Evolutionary conservation across 2,888 invertebrate species (phyloP).

Genomic region (Cheiracanthium punctorium): DNA sequence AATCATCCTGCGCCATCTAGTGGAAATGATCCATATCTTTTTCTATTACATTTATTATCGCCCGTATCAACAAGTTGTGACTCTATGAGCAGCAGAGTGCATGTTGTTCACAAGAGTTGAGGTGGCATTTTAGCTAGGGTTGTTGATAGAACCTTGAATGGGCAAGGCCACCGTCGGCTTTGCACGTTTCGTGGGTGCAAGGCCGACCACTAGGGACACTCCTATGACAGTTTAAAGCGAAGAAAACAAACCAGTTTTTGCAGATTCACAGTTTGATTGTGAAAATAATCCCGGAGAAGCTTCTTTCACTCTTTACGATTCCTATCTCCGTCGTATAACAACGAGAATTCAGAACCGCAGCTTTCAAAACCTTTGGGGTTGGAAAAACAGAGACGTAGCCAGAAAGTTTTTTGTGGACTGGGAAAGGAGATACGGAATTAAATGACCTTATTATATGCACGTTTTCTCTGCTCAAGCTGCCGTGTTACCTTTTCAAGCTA

Average conservation of each 20-base stretch:
- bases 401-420: no score
- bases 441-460: no score
- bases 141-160: constrained; percentile 25
- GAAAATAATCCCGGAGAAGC: neutral
- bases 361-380: no score
- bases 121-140: neutral
- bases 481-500: no score
- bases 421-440: no score
- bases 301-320: neutral
- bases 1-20: no score
- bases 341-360: no score
- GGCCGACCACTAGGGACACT: constrained; percentile 32
- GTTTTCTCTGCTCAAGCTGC: no score
- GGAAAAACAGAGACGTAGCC: no score
- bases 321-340: no score
- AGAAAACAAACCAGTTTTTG: constrained; percentile 11
- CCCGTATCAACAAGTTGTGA: neutral
- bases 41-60: no score
- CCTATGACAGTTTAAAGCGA: constrained; percentile 15
- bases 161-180: constrained; percentile 29
- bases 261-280: neutral
- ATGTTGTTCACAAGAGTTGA: neutral
- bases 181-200: constrained; percentile 29
- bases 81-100: neutral
- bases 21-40: no score